phyloP scores from a whole-genome alignment of 1,140 invertebrate genomes.

The Bathynomus jamesi region DNA sequence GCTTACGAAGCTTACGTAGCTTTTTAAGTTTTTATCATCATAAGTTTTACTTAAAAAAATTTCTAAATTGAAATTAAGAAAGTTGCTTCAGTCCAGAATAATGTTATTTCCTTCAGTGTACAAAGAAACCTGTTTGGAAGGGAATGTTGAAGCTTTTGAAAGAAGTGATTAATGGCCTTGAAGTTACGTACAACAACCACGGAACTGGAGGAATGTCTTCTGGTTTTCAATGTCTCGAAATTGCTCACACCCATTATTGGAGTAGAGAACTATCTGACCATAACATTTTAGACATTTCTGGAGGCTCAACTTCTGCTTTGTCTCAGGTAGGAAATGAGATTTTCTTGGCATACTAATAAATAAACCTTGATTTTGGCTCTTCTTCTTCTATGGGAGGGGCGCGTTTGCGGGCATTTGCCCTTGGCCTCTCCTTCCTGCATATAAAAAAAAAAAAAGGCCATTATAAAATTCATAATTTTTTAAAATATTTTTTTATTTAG shows the following conservation, averaged over 20 bases:
- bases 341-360: neutral
- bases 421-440: too few relatives aligned
- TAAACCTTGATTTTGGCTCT: too few relatives aligned
- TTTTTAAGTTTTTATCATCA: too few relatives aligned
- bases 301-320: constrained; percentile 42
- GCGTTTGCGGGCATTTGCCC: too few relatives aligned
- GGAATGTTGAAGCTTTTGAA: constrained; percentile 89
- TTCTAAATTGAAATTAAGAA: too few relatives aligned
- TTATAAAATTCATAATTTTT: too few relatives aligned
- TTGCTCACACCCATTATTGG: constrained; percentile 98
- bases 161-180: constrained; percentile 80
- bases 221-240: constrained; percentile 91
- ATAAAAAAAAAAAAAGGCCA: too few relatives aligned
- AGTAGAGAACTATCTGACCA: constrained; percentile 67
- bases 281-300: constrained; percentile 29
- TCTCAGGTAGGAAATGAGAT: constrained; percentile 46
- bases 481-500: too few relatives aligned
- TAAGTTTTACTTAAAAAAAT: too few relatives aligned
- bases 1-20: too few relatives aligned
- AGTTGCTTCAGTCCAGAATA: too few relatives aligned
- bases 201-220: constrained; percentile 95
- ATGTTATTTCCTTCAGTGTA: constrained; percentile 63
- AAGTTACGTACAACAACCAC: constrained; percentile 85
- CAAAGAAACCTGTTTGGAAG: constrained; percentile 85
- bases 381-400: too few relatives aligned